Base-by-base conservation (phyloP, 2,888 invertebrate species). In the Phengaris arion region DNA sequence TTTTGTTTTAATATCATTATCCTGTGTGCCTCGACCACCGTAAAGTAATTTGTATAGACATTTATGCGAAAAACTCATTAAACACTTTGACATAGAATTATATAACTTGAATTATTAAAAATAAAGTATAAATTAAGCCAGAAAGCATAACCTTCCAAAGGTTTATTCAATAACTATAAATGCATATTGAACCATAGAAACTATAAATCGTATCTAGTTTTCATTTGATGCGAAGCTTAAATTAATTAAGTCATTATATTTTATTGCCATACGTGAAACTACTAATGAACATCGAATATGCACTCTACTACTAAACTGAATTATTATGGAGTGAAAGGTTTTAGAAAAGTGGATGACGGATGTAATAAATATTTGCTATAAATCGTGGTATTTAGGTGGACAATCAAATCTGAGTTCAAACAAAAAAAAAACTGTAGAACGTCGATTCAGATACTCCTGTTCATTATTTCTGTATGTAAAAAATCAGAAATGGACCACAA, bases 241-340 rank as follows among this genome's bases (percentile, higher is more conserved):
- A 35, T 64, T 64, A 64, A 64, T 64, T 64, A 64, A 64, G 64
- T 35, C 12, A 64, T 45, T 9, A 64, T 64, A 64, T 64, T 64
- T 64, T 45, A 64, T 64, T 64, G 35, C 64, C 35, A 12, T 9
- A 12, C 35, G 64, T 35, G 12, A 35, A 64, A 45, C 45, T 64
- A 45, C 64, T 64, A 64, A 64, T 64, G 64, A 64, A 64, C 12
- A 64, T 35, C 35, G 35, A 64, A 64, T 64, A 45, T 12, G 64
- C 12, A 35, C 64, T 64, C 35, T 64, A 13, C 13, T 64, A 64
- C 64, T 64, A 12, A 59, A 59, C 35, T 45, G 12, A 64, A 35
- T 64, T 64, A 64, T 13, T 64, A 45, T 64, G 64, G 35, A 45
- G 64, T 64, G 64, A 45, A 64, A 64, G 64, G 45, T 64, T 64